Conservation (phyloP, 2,113 vertebrate species). For the Vicugna pacos region DNA sequence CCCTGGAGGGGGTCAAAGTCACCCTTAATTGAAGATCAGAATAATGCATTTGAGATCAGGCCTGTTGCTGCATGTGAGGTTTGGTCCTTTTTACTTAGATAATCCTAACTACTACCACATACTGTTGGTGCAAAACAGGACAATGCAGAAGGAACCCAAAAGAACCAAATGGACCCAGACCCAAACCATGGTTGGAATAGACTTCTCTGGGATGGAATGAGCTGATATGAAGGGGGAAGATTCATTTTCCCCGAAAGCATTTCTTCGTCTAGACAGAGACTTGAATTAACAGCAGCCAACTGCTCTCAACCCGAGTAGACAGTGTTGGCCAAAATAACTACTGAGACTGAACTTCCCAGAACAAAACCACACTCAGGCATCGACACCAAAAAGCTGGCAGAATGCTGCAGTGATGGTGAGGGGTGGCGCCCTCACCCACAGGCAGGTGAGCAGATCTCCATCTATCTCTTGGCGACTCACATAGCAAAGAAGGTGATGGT, state of each 20-base stretch:
- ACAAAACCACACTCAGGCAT: not conserved
- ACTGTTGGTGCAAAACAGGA: not conserved
- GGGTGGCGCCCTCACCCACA: fast-evolving
- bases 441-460: not conserved
- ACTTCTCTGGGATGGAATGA: not conserved
- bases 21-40: not conserved
- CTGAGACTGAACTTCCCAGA: not conserved
- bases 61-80: not conserved
- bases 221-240: not conserved
- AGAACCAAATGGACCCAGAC: not conserved
- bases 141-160: not conserved
- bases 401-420: not conserved
- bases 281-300: not conserved
- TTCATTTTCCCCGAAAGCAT: constrained; percentile 2
- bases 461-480: not conserved
- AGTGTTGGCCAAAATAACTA: not conserved
- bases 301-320: not conserved
- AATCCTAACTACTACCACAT: fast-evolving
- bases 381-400: not conserved
- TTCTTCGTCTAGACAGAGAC: not conserved
- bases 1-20: not conserved
- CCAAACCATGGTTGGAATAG: not conserved
- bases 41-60: not conserved
- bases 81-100: not conserved
- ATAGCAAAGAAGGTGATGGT: fast-evolving